Percentiles rank a stretch among this genome's conserved stretches.
Conservation (phyloP, 2,888 invertebrate genomes). For the Andrena flavipes region DNA sequence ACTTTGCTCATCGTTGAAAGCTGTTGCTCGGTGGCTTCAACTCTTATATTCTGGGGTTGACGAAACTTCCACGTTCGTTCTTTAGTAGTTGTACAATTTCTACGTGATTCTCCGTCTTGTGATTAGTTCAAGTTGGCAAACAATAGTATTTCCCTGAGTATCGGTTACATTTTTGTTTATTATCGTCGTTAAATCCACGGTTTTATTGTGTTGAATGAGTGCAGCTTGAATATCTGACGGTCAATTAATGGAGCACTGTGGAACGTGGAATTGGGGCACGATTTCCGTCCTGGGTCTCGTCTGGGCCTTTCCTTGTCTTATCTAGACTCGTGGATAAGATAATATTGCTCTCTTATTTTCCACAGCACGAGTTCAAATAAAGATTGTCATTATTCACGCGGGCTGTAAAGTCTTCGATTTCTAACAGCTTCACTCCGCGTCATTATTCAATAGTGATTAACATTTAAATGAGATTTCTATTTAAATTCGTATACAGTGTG, state of each 20-base stretch:
- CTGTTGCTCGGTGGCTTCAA: conserved; percentile 44
- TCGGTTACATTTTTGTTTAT: too few relatives aligned
- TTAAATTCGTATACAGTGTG: too few relatives aligned
- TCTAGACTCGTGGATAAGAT: conserved; percentile 73
- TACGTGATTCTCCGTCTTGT: too few relatives aligned
- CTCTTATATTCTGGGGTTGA: neutral
- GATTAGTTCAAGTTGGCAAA: too few relatives aligned
- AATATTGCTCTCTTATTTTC: conserved; percentile 57
- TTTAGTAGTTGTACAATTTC: too few relatives aligned
- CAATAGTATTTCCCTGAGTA: too few relatives aligned
- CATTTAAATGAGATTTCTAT: too few relatives aligned
- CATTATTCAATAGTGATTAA: neutral
- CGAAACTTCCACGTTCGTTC: neutral
- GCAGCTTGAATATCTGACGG: neutral
- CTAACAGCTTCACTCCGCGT: neutral
- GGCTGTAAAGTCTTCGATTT: conserved; percentile 15
- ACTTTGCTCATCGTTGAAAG: conserved; percentile 50
- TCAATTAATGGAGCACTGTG: conserved; percentile 29
- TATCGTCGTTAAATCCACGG: too few relatives aligned
- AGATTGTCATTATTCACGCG: conserved; percentile 48
- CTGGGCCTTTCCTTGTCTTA: conserved; percentile 72
- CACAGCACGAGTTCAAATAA: conserved; percentile 56
- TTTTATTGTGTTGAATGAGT: too few relatives aligned
- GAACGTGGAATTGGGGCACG: conserved; percentile 45
- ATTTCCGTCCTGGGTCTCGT: conserved; percentile 54